These are phyloP conservation scores for Volucella zonaria DNA, from an alignment of 2,888 invertebrate species.

Conservation along the genomic window DNA sequence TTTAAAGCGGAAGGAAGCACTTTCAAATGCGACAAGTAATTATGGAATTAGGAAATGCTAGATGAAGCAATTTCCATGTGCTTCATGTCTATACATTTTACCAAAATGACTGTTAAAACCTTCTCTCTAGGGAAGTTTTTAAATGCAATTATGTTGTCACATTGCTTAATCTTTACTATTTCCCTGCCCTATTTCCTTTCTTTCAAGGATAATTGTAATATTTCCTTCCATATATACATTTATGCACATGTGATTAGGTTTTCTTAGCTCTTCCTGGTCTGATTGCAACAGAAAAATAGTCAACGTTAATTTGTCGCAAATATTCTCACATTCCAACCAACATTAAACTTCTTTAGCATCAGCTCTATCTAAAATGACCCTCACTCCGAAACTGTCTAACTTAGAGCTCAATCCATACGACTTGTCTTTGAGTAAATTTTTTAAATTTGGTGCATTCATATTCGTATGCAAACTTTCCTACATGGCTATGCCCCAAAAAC, in stretches of 20 bases:
- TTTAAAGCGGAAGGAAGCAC: no score
- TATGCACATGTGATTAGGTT: constrained; percentile 29
- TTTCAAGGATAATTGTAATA: constrained; percentile 20
- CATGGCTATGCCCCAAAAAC: neutral
- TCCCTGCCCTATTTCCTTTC: neutral
- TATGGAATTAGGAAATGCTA: constrained; percentile 3
- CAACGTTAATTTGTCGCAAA: constrained; percentile 40
- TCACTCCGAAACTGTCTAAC: constrained; percentile 25
- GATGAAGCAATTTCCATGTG: constrained; percentile 9
- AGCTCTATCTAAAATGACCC: constrained; percentile 13
- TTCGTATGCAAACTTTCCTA: neutral
- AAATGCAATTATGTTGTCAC: constrained; percentile 1
- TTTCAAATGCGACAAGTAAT: neutral
- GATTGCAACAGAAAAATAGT: constrained; percentile 48
- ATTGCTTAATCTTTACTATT: constrained; percentile 4
- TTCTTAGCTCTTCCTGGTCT: constrained; percentile 26
- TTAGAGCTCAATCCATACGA: constrained; percentile 20
- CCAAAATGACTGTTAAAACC: constrained; percentile 7
- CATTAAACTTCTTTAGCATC: constrained; percentile 2
- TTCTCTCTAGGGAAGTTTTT: neutral
- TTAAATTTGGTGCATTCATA: constrained; percentile 27
- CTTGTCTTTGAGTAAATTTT: constrained; percentile 38
- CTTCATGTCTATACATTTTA: neutral
- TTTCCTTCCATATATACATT: neutral
- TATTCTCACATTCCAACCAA: constrained; percentile 12